Conservation (phyloP, 2,113 vertebrate genomes). For the Sander lucioperca region DNA sequence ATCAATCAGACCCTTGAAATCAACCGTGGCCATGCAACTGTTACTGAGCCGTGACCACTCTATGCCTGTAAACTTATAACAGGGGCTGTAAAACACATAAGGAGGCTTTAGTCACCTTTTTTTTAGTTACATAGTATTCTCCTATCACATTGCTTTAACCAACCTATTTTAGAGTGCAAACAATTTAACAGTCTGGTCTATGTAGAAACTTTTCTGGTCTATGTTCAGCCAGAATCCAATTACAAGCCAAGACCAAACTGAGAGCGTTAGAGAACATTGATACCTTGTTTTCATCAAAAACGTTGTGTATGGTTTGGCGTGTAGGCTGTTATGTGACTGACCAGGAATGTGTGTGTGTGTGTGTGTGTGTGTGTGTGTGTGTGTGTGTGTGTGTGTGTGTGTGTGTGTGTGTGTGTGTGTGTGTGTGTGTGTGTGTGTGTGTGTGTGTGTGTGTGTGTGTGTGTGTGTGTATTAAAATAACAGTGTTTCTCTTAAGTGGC, state of each 20-base stretch:
- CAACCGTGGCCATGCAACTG: slow-evolving; percentile 51
- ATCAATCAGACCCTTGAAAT: slow-evolving; percentile 72
- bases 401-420: slow-evolving; percentile 24
- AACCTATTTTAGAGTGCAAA: slow-evolving; percentile 26
- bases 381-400: slow-evolving; percentile 11
- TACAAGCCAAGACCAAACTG: slow-evolving; percentile 43
- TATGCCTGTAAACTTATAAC: slow-evolving; percentile 67
- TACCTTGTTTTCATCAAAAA: slow-evolving; percentile 54
- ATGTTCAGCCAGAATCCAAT: neutral
- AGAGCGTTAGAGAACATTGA: slow-evolving; percentile 43
- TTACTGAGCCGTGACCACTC: slow-evolving; percentile 64
- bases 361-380: neutral
- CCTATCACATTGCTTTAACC: slow-evolving; percentile 26
- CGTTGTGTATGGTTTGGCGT: slow-evolving; percentile 43
- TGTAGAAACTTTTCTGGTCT: slow-evolving; percentile 25
- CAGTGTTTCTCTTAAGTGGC: slow-evolving; percentile 47
- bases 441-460: slow-evolving; percentile 23
- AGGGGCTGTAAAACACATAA: slow-evolving; percentile 68
- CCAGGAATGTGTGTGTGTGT: slow-evolving; percentile 31
- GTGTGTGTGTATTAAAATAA: slow-evolving; percentile 53
- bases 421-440: slow-evolving; percentile 24
- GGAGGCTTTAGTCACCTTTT: slow-evolving; percentile 55
- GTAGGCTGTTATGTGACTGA: slow-evolving; percentile 33
- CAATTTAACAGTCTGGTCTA: slow-evolving; percentile 12
- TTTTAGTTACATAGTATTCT: slow-evolving; percentile 26